A percentile compares a stretch with the other conserved stretches of the same genome.
Evolutionary conservation across 2,888 invertebrate genomes (phyloP).

Genomic region (Caenorhabditis sp.): DNA sequence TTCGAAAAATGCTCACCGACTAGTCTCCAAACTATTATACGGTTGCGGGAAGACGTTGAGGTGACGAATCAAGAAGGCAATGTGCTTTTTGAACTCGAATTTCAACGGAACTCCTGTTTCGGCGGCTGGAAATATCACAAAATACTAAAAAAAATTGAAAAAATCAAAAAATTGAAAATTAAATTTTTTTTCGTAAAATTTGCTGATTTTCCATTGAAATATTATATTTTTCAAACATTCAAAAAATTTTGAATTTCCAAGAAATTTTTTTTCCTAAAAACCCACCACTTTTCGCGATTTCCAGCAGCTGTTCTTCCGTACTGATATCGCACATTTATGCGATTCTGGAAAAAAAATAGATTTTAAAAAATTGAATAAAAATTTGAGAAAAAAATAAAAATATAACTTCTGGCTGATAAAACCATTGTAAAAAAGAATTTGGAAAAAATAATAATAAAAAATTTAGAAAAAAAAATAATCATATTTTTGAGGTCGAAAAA

Average conservation of each 20-base stretch:
- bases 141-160: not conserved
- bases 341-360: not conserved
- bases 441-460: not conserved
- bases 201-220: too few relatives aligned
- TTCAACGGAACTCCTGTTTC: conserved; percentile 33
- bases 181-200: not conserved
- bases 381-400: not conserved
- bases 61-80: conserved; percentile 70
- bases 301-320: conserved; percentile 48
- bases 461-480: not conserved
- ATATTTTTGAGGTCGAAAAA: too few relatives aligned
- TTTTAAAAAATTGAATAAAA: conserved; percentile 1
- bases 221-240: too few relatives aligned
- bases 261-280: not conserved
- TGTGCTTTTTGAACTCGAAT: conserved; percentile 67
- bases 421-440: not conserved
- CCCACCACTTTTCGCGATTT: conserved; percentile 45
- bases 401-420: not conserved
- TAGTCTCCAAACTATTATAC: conserved; percentile 73
- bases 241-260: not conserved
- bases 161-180: conserved; percentile 2
- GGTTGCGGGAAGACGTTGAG: conserved; percentile 72
- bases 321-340: conserved; percentile 59
- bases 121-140: conserved; percentile 20
- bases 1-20: conserved; percentile 62